These are phyloP conservation scores for Burhinus bistriatus DNA, from an alignment of 2,113 vertebrate species.

Conservation along the genomic window DNA sequence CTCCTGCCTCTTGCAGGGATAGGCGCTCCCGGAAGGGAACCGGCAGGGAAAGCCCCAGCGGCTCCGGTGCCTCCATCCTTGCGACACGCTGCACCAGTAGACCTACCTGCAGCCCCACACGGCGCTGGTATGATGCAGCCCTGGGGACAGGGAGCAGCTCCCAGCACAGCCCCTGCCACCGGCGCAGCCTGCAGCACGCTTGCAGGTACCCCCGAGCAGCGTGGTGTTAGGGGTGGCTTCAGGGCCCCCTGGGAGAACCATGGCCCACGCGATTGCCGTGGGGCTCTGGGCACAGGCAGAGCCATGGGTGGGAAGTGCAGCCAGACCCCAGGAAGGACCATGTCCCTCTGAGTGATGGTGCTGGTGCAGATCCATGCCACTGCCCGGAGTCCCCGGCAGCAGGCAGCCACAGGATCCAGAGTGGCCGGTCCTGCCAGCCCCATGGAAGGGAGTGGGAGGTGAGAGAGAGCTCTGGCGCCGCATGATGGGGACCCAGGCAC, in stretches of 20 bases:
- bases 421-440: neutral
- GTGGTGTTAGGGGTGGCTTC: accelerated
- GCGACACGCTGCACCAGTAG: accelerated
- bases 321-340: neutral
- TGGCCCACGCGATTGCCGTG: accelerated
- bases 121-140: accelerated
- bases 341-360: accelerated
- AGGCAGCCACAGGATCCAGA: accelerated
- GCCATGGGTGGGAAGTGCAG: neutral
- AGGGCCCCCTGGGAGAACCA: accelerated
- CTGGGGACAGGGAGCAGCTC: neutral
- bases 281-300: accelerated
- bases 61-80: neutral
- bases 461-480: neutral
- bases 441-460: accelerated
- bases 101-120: accelerated
- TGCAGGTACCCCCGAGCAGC: neutral
- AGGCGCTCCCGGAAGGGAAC: neutral
- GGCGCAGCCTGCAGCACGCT: neutral
- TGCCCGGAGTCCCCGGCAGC: accelerated
- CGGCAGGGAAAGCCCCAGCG: neutral
- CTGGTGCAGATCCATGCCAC: neutral
- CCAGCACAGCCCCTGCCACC: accelerated
- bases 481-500: neutral
- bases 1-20: neutral